These are phyloP conservation scores for Notothenia coriiceps DNA, from an alignment of 2,113 vertebrate species.

Conservation along the genomic window DNA sequence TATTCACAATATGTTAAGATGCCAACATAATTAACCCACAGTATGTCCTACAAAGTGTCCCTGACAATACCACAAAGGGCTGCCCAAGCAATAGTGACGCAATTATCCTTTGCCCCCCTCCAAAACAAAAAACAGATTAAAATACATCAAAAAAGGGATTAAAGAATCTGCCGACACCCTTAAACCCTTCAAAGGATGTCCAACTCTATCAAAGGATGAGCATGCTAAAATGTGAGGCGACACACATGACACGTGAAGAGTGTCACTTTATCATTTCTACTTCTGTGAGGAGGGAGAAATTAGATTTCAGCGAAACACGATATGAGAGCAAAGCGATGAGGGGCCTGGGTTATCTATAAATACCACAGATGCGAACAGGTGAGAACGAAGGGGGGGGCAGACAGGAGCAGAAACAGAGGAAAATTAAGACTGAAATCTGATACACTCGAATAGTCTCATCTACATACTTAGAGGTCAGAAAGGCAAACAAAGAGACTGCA, in stretches of 20 bases:
- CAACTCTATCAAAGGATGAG: constrained; percentile 58
- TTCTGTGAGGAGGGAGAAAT: constrained; percentile 22
- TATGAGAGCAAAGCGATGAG: constrained; percentile 46
- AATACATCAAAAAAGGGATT: constrained; percentile 77
- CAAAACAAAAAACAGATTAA: constrained; percentile 53
- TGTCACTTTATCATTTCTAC: constrained; percentile 35
- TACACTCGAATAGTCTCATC: constrained; percentile 11
- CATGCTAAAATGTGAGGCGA: constrained; percentile 57
- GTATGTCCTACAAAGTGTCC: constrained; percentile 22
- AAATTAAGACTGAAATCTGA: constrained; percentile 1
- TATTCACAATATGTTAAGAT: constrained; percentile 6
- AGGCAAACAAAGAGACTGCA: constrained; percentile 28
- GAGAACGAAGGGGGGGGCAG: neutral
- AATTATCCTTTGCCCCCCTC: constrained; percentile 17
- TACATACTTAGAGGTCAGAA: constrained; percentile 23
- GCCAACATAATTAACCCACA: constrained; percentile 23
- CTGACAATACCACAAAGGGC: constrained; percentile 30
- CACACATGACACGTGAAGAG: constrained; percentile 52
- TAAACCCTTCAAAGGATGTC: constrained; percentile 68
- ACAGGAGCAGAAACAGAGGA: neutral
- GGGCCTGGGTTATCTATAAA: constrained; percentile 44
- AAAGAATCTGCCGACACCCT: constrained; percentile 58
- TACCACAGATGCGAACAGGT: constrained; percentile 19
- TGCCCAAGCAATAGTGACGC: constrained; percentile 24
- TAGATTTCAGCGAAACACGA: constrained; percentile 44